Base-by-base conservation (phyloP, 1,140 invertebrate genomes). In the Mylabris phalerata region DNA sequence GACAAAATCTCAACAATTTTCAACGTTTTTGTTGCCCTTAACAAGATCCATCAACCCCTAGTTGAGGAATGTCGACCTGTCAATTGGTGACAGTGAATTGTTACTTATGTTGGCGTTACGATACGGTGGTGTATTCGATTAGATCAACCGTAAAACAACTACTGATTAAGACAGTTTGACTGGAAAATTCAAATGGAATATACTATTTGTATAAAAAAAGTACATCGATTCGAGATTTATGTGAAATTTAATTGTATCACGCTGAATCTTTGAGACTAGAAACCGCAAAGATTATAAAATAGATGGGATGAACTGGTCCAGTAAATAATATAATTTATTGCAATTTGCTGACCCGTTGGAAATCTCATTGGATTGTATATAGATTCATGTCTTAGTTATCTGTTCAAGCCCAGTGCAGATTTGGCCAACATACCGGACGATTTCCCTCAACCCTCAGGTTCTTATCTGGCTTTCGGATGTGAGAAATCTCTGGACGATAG, bases 381-480 rank as follows among this genome's bases (percentile, higher is more conserved):
- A 62, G 60, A 64, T 64, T 64, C 63, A 64, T 64, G 63, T 64
- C 63, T 64, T 60, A 64, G 60, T 64, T 64, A 64, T 64, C 63
- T 61, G 48, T 46, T 32, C 32, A 55, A 49, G 49, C 51, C 56
- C 57, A 55, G 56, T 59, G 45, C 63, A 57, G 59, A 64, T 64
- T 61, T 58, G 59, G 47, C 52, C 38, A 38, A 32, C 19, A 41
- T 25, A 50, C 42, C 49, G 48, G 49, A 50, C 49, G 40, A 44
- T 6, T 52, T 52, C 43, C 13, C 45, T 40, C 32, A 5, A 32
- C 43, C 13, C 45, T 40, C 32, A 5, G 7, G 11, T 46, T 54
- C 24, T 42, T 54, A 41, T 13, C 43, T 54, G 44, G 45, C 45
- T 45, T 52, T 19, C 10, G 49, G 38, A 51, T 51, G 49, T 51